phyloP scores from a whole-genome alignment of 2,113 vertebrate species.

The Lanius ludovicianus region DNA sequence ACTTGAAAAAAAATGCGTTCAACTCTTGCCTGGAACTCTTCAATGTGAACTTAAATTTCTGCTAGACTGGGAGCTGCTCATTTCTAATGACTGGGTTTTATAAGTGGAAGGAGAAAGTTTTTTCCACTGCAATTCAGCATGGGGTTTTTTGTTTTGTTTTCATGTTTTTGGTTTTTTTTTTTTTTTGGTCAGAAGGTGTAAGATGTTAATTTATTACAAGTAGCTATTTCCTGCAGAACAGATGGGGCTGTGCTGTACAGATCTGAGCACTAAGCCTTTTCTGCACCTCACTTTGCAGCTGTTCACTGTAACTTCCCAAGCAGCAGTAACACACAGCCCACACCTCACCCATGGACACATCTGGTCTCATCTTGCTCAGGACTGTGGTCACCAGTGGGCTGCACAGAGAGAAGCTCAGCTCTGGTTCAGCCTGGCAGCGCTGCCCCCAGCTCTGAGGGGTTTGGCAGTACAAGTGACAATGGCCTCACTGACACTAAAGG shows the following conservation, averaged over 20 bases:
- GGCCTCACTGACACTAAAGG: fast-evolving
- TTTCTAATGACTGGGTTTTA: not conserved
- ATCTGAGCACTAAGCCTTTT: not conserved
- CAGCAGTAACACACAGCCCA: not conserved
- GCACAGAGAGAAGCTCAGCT: not conserved
- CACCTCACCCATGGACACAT: not conserved
- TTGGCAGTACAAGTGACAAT: not conserved
- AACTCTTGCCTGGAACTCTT: not conserved
- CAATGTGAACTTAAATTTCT: not conserved
- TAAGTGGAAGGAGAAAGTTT: not conserved
- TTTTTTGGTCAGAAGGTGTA: not conserved
- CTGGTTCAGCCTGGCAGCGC: not conserved
- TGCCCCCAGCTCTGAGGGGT: not conserved
- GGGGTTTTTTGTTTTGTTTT: not conserved
- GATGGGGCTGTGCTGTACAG: not conserved
- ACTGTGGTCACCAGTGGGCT: not conserved
- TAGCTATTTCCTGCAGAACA: not conserved
- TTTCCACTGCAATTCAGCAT: not conserved
- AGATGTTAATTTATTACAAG: not conserved
- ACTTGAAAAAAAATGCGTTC: not conserved
- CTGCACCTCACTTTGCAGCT: not conserved
- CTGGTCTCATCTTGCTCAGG: not conserved
- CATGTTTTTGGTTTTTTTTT: too few relatives aligned
- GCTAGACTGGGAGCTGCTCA: not conserved
- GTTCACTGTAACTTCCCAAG: not conserved